These are phyloP conservation scores for Paragorgia papillata DNA, from an alignment of 92 coral and sea anemone species.

Conservation along the genomic window DNA sequence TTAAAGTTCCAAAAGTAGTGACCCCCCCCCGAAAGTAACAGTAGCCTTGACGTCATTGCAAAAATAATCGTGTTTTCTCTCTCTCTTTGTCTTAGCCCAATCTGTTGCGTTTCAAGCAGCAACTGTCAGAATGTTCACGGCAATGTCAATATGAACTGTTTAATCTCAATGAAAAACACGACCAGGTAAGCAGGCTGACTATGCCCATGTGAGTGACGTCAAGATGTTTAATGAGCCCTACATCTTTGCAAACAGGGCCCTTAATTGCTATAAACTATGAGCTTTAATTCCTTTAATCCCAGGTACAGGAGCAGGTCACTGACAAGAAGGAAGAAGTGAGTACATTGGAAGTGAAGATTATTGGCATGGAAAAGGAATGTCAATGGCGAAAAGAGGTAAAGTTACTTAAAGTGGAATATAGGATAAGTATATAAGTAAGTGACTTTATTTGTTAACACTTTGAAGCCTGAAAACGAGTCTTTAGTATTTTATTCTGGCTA, in stretches of 20 bases:
- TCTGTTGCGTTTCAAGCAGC: conserved; percentile 70
- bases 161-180: conserved; percentile 80
- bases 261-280: background rate
- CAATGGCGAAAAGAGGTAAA: conserved; percentile 94
- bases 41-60: background rate
- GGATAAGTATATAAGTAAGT: background rate
- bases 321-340: conserved; percentile 73
- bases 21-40: background rate
- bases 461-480: too few relatives aligned
- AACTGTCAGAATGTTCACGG: conserved; percentile 74
- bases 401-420: too few relatives aligned
- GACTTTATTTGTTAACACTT: background rate
- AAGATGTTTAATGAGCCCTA: background rate
- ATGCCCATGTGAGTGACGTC: background rate
- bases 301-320: conserved; percentile 80
- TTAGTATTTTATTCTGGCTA: too few relatives aligned
- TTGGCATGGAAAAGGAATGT: conserved; percentile 72
- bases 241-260: background rate
- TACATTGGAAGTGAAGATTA: conserved; percentile 63
- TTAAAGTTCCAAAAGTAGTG: background rate
- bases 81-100: conserved; percentile 53
- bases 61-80: background rate
- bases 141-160: conserved; percentile 71
- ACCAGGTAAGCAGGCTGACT: conserved; percentile 61
- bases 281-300: conserved; percentile 9